Conservation (phyloP, 2,888 invertebrate species). For the Idaea biselata region DNA sequence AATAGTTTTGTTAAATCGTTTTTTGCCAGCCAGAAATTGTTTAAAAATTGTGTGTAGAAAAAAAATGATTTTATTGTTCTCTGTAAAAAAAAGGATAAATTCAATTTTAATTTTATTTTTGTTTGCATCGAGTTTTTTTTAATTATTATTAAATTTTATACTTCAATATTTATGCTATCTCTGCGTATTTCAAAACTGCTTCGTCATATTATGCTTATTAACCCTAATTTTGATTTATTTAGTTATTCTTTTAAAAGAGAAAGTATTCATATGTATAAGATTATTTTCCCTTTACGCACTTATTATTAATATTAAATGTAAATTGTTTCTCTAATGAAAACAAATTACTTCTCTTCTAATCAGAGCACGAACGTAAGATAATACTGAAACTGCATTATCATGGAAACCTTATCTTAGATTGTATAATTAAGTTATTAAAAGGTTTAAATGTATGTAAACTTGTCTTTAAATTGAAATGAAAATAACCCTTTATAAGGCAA, state of each 20-base stretch:
- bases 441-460: not conserved
- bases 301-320: not conserved
- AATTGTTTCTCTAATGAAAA: slow-evolving; percentile 2
- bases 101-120: too few species aligned
- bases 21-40: too few species aligned
- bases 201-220: not conserved
- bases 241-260: not conserved
- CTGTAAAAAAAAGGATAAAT: too few species aligned
- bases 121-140: not conserved
- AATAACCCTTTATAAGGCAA: not conserved
- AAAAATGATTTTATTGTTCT: too few species aligned
- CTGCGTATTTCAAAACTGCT: not conserved
- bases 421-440: not conserved
- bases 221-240: not conserved
- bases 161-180: not conserved
- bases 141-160: not conserved
- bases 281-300: slow-evolving; percentile 25
- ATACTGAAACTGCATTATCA: slow-evolving; percentile 15
- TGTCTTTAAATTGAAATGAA: not conserved
- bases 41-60: too few species aligned
- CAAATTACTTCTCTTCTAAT: slow-evolving; percentile 14
- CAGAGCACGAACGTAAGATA: slow-evolving; percentile 17
- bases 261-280: slow-evolving; percentile 19
- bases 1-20: not conserved
- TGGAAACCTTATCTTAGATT: slow-evolving; percentile 14